These are phyloP conservation scores for Dascyllus trimaculatus DNA, from an alignment of 2,113 vertebrate genomes.

Conservation along the genomic window DNA sequence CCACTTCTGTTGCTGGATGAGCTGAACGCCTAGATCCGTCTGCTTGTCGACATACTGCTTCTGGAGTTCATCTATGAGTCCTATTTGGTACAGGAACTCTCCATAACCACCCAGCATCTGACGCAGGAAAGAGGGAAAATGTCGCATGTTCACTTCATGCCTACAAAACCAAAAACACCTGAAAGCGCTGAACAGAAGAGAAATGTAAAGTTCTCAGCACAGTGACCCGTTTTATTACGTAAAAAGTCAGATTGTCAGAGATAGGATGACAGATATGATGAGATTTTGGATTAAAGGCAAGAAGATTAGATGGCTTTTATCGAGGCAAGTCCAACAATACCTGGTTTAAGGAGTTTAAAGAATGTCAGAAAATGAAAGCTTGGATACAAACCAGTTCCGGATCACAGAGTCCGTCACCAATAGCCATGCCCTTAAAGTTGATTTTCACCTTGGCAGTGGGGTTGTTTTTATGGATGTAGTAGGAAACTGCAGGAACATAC, in stretches of 20 bases:
- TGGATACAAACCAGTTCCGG: slow-evolving; percentile 84
- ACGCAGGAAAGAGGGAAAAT: background rate
- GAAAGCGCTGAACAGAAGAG: background rate
- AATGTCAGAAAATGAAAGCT: background rate
- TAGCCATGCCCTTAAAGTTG: slow-evolving; percentile 88
- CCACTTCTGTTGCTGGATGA: slow-evolving; percentile 86
- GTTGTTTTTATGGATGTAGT: slow-evolving; percentile 89
- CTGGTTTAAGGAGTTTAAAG: background rate
- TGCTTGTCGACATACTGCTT: slow-evolving; percentile 81
- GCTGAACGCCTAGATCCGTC: slow-evolving; percentile 74
- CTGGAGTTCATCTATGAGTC: slow-evolving; percentile 81
- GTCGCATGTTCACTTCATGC: background rate
- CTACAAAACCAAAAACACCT: background rate
- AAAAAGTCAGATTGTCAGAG: background rate
- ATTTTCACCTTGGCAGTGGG: slow-evolving; percentile 83
- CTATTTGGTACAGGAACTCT: slow-evolving; percentile 82
- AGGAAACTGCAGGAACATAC: slow-evolving; percentile 86
- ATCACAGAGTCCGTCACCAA: slow-evolving; percentile 88
- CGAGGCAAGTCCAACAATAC: too few relatives aligned
- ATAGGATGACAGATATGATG: background rate
- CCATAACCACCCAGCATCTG: slow-evolving; percentile 86
- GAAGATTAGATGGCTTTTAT: background rate
- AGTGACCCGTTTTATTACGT: background rate
- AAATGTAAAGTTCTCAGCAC: background rate
- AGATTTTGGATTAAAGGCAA: background rate